Evolutionary conservation across 2,113 vertebrate genomes (phyloP).

Genomic region (Zosterops japonicus): DNA sequence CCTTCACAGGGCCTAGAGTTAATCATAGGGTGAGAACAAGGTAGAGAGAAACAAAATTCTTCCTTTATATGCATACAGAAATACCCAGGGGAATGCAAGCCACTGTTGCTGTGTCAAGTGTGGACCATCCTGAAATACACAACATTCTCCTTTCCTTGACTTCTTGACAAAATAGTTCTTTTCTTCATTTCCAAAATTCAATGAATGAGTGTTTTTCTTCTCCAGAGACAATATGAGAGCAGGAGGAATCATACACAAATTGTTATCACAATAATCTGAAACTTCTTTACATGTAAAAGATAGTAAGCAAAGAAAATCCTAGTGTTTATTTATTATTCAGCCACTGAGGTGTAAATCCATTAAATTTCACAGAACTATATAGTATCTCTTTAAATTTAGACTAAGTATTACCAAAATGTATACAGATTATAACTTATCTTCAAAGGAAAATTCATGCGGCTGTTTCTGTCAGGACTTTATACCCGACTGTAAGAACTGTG

Average conservation of each 20-base stretch:
- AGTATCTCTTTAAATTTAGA: neutral
- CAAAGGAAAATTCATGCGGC: neutral
- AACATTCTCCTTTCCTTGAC: neutral
- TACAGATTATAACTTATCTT: neutral
- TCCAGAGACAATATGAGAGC: rapidly evolving
- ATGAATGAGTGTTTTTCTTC: neutral
- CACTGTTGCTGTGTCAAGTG: neutral
- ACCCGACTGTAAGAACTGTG: neutral
- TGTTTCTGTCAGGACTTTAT: neutral
- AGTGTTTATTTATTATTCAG: neutral
- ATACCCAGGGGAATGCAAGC: neutral
- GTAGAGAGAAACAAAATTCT: neutral
- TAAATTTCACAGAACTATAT: neutral
- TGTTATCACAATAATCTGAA: neutral
- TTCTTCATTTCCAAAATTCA: neutral
- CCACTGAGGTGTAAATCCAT: neutral
- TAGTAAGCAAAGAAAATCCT: neutral
- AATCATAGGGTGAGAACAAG: neutral
- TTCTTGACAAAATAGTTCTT: neutral
- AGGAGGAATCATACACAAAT: neutral
- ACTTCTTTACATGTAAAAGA: neutral
- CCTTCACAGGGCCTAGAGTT: neutral
- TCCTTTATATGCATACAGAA: neutral
- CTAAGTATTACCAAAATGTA: neutral
- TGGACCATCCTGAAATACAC: neutral